phyloP scores from a whole-genome alignment of 2,888 invertebrate species.

The Tanytarsus gracilentus region DNA sequence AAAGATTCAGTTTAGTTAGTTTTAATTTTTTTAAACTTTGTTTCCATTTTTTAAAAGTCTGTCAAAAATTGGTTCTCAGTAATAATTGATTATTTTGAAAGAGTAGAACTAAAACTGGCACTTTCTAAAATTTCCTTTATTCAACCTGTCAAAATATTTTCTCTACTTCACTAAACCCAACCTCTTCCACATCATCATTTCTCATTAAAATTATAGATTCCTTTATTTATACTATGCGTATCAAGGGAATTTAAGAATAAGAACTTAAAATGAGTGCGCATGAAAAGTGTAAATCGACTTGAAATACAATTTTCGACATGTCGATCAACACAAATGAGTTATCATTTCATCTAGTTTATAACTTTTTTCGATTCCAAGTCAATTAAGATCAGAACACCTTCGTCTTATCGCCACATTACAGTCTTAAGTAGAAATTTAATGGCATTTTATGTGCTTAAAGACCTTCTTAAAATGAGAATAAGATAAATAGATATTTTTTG shows the following conservation, averaged over 20 bases:
- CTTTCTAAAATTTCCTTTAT: not conserved
- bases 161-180: not conserved
- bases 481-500: conserved; percentile 26
- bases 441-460: not conserved
- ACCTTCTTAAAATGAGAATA: conserved; percentile 24
- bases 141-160: not conserved
- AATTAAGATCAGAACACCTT: too few species aligned
- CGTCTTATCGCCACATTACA: too few species aligned
- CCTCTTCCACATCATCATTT: not conserved
- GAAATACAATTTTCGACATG: conserved; percentile 17
- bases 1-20: too few species aligned
- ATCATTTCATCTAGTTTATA: not conserved
- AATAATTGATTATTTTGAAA: not conserved
- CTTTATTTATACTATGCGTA: too few species aligned
- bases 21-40: too few species aligned
- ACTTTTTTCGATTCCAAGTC: too few species aligned
- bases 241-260: too few species aligned
- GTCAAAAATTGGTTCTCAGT: too few species aligned
- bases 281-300: not conserved
- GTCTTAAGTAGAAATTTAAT: not conserved
- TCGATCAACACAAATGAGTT: conserved; percentile 12
- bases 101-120: not conserved
- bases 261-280: too few species aligned
- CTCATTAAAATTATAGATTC: too few species aligned
- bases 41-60: not conserved